Evolutionary conservation across 2,888 invertebrate species (phyloP), one percentile per base, ranked within the genome.

Genomic region (Tetramorium bicarinatum): DNA sequence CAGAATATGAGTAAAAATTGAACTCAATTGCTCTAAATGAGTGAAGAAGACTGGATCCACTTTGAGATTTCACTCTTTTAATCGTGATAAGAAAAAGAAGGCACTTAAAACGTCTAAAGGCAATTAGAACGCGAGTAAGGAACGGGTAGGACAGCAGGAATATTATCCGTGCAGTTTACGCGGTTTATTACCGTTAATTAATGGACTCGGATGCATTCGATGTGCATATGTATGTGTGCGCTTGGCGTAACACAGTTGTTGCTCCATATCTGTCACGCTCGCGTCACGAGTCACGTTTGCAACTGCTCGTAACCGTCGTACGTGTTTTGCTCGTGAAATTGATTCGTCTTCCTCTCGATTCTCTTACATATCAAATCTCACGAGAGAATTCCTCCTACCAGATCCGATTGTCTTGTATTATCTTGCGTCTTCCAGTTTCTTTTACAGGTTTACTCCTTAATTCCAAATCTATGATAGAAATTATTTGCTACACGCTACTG

Each of bases 151-250:
- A 81, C 66, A 77, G 72, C 77, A 59, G 44, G 74, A 25, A 54
- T 47, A 76, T 71, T 62, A 75, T 82, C 83, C 34, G 74, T 54
- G 82, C 77, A 72, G 85, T 88, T 89, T 87, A 83, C 84, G 77
- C 90, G 87, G 89, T 91, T 92, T 91, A 92, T 93, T 90, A 90
- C 89, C 87, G 86, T 87, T 91, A 92, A 93, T 93, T 93, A 92
- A 93, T 93, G 91, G 91, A 92, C 92, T 92, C 87, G 82, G 86
- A 69, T 84, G 62, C 59, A 44, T 52, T 47, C 59, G 25, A 18
- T 61, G 29, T 64, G 34, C 38, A 61, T 11, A 1, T 18, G 34
- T 18, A 77, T 87, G 82, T 82, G 87, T 82, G 69, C 83, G 82
- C 82, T 47, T 49, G 84, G 74, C 87, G 88, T 85, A 86, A 77